Base-by-base conservation (phyloP, 2,797 vertebrate species). In the Syngnathus rostellatus region DNA sequence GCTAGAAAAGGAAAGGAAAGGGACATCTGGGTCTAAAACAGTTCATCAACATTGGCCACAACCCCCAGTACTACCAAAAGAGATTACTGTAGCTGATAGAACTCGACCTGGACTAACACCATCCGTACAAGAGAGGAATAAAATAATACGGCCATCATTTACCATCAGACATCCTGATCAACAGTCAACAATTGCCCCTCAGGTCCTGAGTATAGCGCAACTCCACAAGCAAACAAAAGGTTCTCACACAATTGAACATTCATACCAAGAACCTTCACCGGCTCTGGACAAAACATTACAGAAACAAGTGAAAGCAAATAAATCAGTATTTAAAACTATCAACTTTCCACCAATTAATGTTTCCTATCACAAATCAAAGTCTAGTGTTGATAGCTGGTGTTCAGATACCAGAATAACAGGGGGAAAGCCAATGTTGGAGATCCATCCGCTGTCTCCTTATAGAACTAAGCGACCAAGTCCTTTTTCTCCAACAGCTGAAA, bases 71-170 rank as follows among this genome's bases (percentile, higher is more conserved):
- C 31, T 31, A 3, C 60, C 60, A 23, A 62, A 62, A 14, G 60
- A 43, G 40, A 62, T 45, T 31, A 8, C 25, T 19, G 14, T 31
- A 16, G 25, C 9, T 16, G 31, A 58, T 58, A 37, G 31, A 37
- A 38, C 6, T 17, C 60, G 12, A 62, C 21, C 23, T 25, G 60
- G 60, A 43, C 41, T 6, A 31, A 45, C 16, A 1, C 41, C 40
- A 7, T 23, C 41, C 6, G 6, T 41, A 62, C 40, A 23, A 45
- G 41, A 62, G 8, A 62, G 41, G 7, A 62, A 46, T 45, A 62
- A 62, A 62, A 62, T 41, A 62, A 62, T 41, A 8, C 21, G 60
- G 21, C 60, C 60, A 16, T 46, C 60, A 31, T 62, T 62, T 46
- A 25, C 40, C 16, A 17, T 62, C 41, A 45, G 39, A 45, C 3